Evolutionary conservation across 2,888 invertebrate genomes (phyloP).

Genomic region (Abrostola triplasia): DNA sequence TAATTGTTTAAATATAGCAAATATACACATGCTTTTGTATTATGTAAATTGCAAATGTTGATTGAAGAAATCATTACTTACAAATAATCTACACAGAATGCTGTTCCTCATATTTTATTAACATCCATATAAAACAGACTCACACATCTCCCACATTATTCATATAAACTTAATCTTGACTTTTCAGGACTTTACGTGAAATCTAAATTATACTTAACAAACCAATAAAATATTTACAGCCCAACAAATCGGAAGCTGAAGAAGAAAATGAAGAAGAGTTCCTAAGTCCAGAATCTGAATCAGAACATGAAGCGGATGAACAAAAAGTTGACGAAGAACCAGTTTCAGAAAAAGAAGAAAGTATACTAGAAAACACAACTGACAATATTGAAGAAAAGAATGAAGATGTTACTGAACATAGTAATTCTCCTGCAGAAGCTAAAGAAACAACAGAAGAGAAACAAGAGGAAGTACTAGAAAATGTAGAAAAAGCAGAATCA

Average conservation of each 20-base stretch:
- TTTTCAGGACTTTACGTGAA: too few relatives aligned
- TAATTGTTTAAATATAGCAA: constrained; percentile 12
- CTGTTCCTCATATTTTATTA: not conserved
- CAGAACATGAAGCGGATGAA: constrained; percentile 74
- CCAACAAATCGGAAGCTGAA: constrained; percentile 70
- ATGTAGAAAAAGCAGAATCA: constrained; percentile 18
- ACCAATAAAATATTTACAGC: constrained; percentile 43
- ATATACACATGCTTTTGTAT: too few relatives aligned
- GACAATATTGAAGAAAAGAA: constrained; percentile 23
- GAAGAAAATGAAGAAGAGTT: constrained; percentile 86
- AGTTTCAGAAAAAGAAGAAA: constrained; percentile 24
- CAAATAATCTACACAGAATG: not conserved
- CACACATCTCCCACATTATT: too few relatives aligned
- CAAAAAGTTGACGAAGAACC: constrained; percentile 58
- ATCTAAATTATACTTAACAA: not conserved
- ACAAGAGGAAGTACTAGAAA: not conserved
- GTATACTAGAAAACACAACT: constrained; percentile 27
- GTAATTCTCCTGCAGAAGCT: constrained; percentile 12
- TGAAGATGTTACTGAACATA: constrained; percentile 27
- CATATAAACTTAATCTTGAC: too few relatives aligned
- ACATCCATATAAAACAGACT: too few relatives aligned
- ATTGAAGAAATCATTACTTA: not conserved
- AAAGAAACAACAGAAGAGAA: constrained; percentile 5
- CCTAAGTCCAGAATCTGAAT: constrained; percentile 83
- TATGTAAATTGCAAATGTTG: not conserved